A percentile compares a stretch with the other conserved stretches of the same genome.
Evolutionary conservation across 2,888 invertebrate genomes (phyloP).

Genomic region (Camptogramma bilineatum): DNA sequence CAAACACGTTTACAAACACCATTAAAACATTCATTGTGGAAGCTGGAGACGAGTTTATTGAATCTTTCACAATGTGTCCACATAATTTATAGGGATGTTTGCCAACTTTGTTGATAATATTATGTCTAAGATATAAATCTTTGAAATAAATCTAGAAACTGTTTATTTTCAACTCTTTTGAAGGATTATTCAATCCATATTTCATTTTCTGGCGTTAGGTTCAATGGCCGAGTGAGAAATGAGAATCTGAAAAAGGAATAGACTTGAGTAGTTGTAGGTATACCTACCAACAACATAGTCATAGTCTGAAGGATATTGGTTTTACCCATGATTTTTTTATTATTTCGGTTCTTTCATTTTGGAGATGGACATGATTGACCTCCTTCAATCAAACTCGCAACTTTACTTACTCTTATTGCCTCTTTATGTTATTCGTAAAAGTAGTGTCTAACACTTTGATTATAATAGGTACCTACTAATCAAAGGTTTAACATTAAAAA

Average conservation of each 20-base stretch:
- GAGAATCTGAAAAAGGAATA: background rate
- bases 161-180: background rate
- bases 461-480: no score
- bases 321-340: no score
- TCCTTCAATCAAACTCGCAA: no score
- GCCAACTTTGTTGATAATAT: background rate
- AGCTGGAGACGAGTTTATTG: background rate
- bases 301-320: no score
- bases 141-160: background rate
- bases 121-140: background rate
- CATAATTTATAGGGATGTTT: constrained; percentile 4
- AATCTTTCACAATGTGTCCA: background rate
- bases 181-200: background rate
- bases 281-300: no score
- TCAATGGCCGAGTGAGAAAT: background rate
- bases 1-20: background rate
- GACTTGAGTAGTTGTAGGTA: background rate
- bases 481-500: no score
- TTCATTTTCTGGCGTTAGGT: background rate
- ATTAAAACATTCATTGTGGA: constrained; percentile 2
- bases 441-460: no score
- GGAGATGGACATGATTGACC: no score
- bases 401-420: no score
- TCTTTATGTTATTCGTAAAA: no score
- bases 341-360: no score